Evolutionary conservation across 2,797 vertebrate species (phyloP).

Genomic region (Melanotaenia maccullochi): DNA sequence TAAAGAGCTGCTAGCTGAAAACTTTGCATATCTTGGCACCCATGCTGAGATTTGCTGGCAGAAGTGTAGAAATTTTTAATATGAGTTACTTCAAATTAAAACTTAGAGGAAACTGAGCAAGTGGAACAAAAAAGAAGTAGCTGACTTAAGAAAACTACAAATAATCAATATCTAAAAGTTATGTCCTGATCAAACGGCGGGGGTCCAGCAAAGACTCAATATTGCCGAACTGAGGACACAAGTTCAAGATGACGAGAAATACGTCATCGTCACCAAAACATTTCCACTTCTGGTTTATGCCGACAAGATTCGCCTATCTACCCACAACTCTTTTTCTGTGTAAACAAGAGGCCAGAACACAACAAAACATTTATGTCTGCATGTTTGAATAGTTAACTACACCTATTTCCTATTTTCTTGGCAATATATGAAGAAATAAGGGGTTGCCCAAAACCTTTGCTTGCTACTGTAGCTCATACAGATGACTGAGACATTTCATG

Average conservation of each 20-base stretch:
- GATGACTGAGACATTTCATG: constrained; percentile 57
- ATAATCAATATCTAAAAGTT: not conserved
- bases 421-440: not conserved
- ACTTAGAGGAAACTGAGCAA: not conserved
- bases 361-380: not conserved
- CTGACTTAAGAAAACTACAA: not conserved
- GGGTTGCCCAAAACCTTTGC: not conserved
- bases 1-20: no score
- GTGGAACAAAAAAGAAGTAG: not conserved
- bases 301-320: no score
- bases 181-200: not conserved
- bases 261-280: no score
- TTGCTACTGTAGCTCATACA: constrained; percentile 20
- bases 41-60: no score
- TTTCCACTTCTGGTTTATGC: no score
- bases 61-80: no score
- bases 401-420: not conserved
- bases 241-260: no score
- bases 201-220: not conserved
- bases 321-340: no score
- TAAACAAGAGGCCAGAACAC: no score
- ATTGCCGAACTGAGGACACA: not conserved
- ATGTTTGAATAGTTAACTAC: not conserved
- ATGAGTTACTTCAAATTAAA: not conserved
- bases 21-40: no score